Evolutionary conservation across 1,140 invertebrate species (phyloP), one percentile per base, ranked within the genome.

Genomic region (Ephestia elutella): DNA sequence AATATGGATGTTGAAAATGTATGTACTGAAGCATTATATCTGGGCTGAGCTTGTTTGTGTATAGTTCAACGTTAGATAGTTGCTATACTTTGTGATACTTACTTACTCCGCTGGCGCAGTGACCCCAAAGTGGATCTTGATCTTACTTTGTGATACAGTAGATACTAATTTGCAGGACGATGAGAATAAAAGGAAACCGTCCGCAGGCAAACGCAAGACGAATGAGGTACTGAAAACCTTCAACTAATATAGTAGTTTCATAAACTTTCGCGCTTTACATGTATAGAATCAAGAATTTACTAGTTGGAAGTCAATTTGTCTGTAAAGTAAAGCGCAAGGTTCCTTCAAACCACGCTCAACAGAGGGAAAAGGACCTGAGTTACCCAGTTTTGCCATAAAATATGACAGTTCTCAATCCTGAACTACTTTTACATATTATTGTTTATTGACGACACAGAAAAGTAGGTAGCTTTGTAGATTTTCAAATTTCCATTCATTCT

Each of bases 151-250:
- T 78, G 57, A 78, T 78, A 70, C 60, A 80, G 73, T 73, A 82
- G 77, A 73, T 71, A 71, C 66, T 86, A 78, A 85, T 89, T 89
- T 89, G 63, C 88, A 89, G 88, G 88, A 89, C 75, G 84, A 89
- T 87, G 82, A 86, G 55, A 89, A 89, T 87, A 89, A 89, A 87
- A 79, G 80, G 74, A 89, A 89, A 86, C 68, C 76, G 65, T 66
- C 81, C 70, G 73, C 80, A 57, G 82, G 82, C 76, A 89, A 89
- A 73, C 87, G 88, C 87, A 89, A 89, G 86, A 78, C 78, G 73
- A 86, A 89, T 86, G 88, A 89, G 88, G 88, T 89, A 89, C 85
- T 86, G 83, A 87, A 83, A 85, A 86, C 85, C 85, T 87, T 87
- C 82, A 87, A 80, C 80, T 85, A 85, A 82, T 83, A 76, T 64